Conservation (phyloP, 1,140 invertebrate species). For the Galleria mellonella region DNA sequence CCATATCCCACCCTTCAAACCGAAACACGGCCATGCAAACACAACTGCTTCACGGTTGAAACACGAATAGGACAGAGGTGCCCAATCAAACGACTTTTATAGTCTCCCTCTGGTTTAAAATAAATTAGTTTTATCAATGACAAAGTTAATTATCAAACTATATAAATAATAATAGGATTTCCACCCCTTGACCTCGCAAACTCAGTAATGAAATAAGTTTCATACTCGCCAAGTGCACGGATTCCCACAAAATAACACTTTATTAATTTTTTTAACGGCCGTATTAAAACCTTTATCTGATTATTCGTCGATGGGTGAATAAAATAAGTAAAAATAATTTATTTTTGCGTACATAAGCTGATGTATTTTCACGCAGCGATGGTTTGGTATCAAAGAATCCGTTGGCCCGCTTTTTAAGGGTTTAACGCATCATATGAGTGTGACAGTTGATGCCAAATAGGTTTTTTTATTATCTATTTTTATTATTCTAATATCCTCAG, state of each 20-base stretch:
- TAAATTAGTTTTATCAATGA: no score
- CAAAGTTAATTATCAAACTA: no score
- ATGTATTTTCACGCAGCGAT: constrained; percentile 46
- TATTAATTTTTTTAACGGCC: constrained; percentile 34
- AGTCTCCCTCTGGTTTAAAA: no score
- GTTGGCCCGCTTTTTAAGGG: neutral
- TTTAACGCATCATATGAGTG: no score
- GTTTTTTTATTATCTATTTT: no score
- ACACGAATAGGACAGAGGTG: no score
- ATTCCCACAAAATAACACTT: constrained; percentile 33
- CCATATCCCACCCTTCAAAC: no score
- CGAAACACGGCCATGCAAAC: no score
- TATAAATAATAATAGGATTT: neutral
- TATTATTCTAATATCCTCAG: no score
- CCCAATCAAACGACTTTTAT: no score
- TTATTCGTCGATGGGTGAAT: constrained; percentile 51
- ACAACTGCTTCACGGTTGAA: no score
- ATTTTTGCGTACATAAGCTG: constrained; percentile 39
- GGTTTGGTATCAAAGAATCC: constrained; percentile 27
- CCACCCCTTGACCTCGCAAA: neutral
- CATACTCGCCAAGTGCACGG: constrained; percentile 29
- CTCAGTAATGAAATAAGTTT: neutral
- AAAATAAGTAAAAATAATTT: constrained; percentile 44
- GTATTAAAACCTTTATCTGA: constrained; percentile 61
- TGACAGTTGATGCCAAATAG: no score